phyloP scores from a whole-genome alignment of 2,113 vertebrate genomes.

The Gallinago undulata region DNA sequence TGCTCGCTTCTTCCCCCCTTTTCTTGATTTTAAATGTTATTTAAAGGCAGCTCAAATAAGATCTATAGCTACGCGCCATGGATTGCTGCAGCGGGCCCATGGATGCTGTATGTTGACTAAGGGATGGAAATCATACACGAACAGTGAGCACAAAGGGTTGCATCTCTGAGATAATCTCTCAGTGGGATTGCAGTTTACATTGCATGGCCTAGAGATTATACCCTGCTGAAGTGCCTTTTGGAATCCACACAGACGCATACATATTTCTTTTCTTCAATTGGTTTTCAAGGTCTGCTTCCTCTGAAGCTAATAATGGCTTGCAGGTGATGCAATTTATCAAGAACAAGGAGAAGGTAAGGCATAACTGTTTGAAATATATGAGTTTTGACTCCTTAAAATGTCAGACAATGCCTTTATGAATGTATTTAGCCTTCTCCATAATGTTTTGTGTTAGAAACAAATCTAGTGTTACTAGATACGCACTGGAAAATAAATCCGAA shows the following conservation, averaged over 20 bases:
- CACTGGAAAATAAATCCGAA: background rate
- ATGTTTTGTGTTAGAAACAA: background rate
- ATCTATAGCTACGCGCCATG: background rate
- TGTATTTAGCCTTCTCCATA: background rate
- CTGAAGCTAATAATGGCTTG: background rate
- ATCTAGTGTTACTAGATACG: background rate
- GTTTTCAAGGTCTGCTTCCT: constrained; percentile 31
- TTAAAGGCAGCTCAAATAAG: background rate
- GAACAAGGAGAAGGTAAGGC: background rate
- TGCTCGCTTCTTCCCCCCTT: background rate
- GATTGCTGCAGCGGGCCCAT: background rate
- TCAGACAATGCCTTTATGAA: constrained; percentile 27
- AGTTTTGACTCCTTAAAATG: constrained; percentile 31
- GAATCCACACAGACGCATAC: background rate
- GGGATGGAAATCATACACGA: background rate
- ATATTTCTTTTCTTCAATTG: constrained; percentile 1
- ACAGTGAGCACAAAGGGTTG: background rate
- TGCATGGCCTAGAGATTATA: background rate
- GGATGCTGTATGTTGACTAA: background rate
- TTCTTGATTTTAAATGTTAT: background rate
- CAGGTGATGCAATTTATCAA: background rate
- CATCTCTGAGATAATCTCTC: background rate
- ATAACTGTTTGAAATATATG: background rate
- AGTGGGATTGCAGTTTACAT: background rate
- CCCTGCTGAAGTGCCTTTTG: background rate